These are phyloP conservation scores for Onthophagus sagittarius DNA, from an alignment of 2,888 invertebrate genomes.

Conservation along the genomic window DNA sequence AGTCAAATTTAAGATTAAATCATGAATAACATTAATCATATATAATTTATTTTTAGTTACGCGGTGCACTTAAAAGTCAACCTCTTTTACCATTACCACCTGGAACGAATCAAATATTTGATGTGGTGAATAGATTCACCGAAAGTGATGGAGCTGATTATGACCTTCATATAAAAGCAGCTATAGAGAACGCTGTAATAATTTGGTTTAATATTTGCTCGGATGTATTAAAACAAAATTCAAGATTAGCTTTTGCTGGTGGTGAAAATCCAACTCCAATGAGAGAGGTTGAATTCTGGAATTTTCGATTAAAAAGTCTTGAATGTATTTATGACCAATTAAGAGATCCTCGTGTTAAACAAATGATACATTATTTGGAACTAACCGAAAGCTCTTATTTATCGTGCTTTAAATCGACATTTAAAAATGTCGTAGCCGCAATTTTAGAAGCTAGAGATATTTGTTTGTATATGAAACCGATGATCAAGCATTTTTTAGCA, in stretches of 20 bases:
- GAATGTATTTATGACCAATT: slow-evolving; percentile 86
- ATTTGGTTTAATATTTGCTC: slow-evolving; percentile 72
- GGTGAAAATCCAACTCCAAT: slow-evolving; percentile 68
- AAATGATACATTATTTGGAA: slow-evolving; percentile 70
- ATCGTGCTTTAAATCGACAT: slow-evolving; percentile 70
- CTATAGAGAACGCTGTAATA: slow-evolving; percentile 80
- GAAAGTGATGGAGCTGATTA: slow-evolving; percentile 53
- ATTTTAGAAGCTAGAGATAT: slow-evolving; percentile 83
- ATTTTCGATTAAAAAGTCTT: slow-evolving; percentile 70
- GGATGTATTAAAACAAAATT: slow-evolving; percentile 73
- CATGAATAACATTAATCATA: background rate
- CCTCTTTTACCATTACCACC: slow-evolving; percentile 84
- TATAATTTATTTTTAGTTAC: slow-evolving; percentile 48
- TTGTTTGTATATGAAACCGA: slow-evolving; percentile 70
- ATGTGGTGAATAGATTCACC: slow-evolving; percentile 53
- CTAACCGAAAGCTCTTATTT: slow-evolving; percentile 76
- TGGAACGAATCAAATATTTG: slow-evolving; percentile 65
- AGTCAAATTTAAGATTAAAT: background rate
- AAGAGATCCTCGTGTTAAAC: slow-evolving; percentile 74
- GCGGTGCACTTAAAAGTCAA: slow-evolving; percentile 81
- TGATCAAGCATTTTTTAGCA: slow-evolving; percentile 65
- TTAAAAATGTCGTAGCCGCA: slow-evolving; percentile 73
- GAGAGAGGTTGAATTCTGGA: slow-evolving; percentile 78
- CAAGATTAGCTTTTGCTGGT: slow-evolving; percentile 64
- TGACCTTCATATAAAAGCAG: slow-evolving; percentile 70